Base-by-base conservation (phyloP, 2,888 invertebrate genomes). In the Rhaphigaster nebulosa region DNA sequence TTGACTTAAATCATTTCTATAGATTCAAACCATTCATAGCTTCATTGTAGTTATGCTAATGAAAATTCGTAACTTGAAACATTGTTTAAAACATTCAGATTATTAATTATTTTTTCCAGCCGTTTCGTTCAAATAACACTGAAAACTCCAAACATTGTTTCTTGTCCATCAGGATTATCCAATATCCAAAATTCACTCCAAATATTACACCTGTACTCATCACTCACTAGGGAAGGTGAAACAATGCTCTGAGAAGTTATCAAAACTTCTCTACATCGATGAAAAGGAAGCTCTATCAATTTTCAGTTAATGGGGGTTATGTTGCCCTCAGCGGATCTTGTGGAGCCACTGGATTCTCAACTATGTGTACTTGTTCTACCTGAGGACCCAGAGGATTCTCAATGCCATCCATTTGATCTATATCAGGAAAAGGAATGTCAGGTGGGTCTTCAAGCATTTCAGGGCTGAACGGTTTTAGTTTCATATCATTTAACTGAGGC, bases 381-480 rank as follows among this genome's bases (percentile, higher is more conserved):
- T 89, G 70, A 76, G 89, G 89, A 13, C 89, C 89, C 0, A 89
- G 76, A 29, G 89, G 89, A 23, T 89, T 89, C n/a, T 89, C 89
- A 20, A 89, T 76, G 18, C 89, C 89, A 29, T 89, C 89, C 52
- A 65, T 76, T 34, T 90, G 90, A 54, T 90, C 90, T 13, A 90
- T 90, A 56, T 90, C 90, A 5, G 90, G 84, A 38, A 90, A 90
- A 52, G 90, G 90, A 29, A 50, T 60, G 80, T 90, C 90, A 18
- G 90, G 90, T 6, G 90, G 90, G 23, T 90, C 84, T 41, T 91
- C 91, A 6, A 91, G 91, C 70, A 91, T 90, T 41, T 91, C 91
- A n/a, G 91, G 91, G 45, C 91, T 91, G 76, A 91, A 91, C 3
- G 91, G 90, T 60, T 91, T 91, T 12, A 91, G 90, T 84, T 89